A percentile compares a stretch with the other conserved stretches of the same genome.
phyloP scores from a whole-genome alignment of 2,113 vertebrate genomes.

The Cercocebus atys region DNA sequence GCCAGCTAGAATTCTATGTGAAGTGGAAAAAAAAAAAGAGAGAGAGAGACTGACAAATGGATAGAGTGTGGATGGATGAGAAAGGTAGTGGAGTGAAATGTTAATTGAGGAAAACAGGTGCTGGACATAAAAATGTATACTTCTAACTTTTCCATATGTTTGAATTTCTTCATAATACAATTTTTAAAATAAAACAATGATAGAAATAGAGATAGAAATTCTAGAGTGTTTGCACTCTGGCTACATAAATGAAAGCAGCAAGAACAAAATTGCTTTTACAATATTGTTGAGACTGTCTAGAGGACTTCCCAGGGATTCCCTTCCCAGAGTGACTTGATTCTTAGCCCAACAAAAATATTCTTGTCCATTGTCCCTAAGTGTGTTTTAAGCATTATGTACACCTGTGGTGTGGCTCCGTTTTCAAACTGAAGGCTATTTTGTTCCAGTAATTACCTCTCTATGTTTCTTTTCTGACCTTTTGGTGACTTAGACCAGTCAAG shows the following conservation, averaged over 20 bases:
- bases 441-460: background rate
- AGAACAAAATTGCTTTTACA: background rate
- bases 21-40: background rate
- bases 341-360: background rate
- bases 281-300: fast-evolving
- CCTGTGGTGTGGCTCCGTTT: background rate
- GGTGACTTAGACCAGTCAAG: background rate
- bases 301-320: background rate
- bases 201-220: background rate
- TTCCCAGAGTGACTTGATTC: background rate
- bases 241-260: background rate
- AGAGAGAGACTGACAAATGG: background rate
- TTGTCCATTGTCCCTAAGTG: too few species aligned
- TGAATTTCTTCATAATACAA: background rate
- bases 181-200: background rate
- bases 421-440: background rate
- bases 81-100: background rate
- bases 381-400: background rate
- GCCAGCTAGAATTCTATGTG: too few species aligned
- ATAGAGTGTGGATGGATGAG: background rate
- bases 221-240: background rate
- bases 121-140: fast-evolving
- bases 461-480: too few species aligned
- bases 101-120: background rate
- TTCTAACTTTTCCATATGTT: background rate